Evolutionary conservation across 2,797 vertebrate species (phyloP).

Genomic region (Orestias chungarensis): DNA sequence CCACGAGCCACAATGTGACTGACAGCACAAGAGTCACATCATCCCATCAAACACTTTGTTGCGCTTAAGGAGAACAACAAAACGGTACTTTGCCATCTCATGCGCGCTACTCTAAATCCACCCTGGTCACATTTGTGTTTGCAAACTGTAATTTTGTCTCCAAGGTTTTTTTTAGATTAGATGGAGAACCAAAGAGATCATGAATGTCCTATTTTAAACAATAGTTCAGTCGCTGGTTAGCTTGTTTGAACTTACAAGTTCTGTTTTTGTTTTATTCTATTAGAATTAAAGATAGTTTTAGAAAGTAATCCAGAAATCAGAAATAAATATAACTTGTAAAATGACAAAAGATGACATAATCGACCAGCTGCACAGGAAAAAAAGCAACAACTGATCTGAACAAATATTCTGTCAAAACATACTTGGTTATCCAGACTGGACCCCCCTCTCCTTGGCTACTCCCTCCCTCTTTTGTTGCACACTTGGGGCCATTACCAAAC

Average conservation of each 20-base stretch:
- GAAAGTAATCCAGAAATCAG: no score
- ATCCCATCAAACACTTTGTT: slow-evolving; percentile 53
- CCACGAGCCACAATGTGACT: slow-evolving; percentile 21
- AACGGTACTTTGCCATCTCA: slow-evolving; percentile 23
- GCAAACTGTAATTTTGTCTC: neutral
- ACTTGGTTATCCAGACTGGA: neutral
- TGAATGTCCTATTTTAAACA: neutral
- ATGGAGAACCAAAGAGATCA: neutral
- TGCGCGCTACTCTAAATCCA: neutral
- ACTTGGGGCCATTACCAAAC: neutral
- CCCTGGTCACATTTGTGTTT: neutral
- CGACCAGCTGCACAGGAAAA: neutral
- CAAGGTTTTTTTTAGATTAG: neutral
- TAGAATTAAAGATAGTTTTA: neutral
- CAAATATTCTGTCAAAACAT: neutral
- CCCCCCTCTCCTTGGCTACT: neutral
- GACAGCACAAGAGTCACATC: slow-evolving; percentile 58
- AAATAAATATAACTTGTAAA: no score
- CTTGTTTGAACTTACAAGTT: neutral
- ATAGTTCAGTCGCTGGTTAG: neutral
- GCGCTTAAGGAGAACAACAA: slow-evolving; percentile 31
- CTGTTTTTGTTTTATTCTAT: neutral
- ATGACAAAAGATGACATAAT: neutral
- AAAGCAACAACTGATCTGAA: neutral
- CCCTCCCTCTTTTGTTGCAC: neutral